These are phyloP conservation scores for Odontocolon sp. DNA, from an alignment of 2,888 invertebrate genomes.

Conservation along the genomic window DNA sequence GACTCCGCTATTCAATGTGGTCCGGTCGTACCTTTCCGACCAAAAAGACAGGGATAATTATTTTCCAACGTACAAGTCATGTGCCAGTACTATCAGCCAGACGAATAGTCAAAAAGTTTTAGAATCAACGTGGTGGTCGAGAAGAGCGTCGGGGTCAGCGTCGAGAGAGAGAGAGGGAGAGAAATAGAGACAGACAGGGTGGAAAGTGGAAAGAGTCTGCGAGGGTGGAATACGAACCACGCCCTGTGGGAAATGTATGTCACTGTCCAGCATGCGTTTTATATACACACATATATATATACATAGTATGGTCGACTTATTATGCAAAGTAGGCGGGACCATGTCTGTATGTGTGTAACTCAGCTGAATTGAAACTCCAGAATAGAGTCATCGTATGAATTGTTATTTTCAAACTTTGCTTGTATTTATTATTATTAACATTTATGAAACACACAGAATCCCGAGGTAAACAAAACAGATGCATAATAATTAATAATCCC, in stretches of 20 bases:
- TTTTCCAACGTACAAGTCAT: constrained; percentile 32
- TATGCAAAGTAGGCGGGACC: constrained; percentile 38
- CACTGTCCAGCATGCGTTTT: constrained; percentile 27
- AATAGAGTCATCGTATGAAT: constrained; percentile 11
- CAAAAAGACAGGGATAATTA: constrained; percentile 44
- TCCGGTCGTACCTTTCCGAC: constrained; percentile 30
- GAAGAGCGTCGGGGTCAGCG: constrained; percentile 50
- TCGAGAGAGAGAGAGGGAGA: constrained; percentile 38
- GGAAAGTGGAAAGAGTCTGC: constrained; percentile 23
- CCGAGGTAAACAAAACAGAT: not conserved
- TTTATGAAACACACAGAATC: too few species aligned
- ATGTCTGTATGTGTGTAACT: not conserved
- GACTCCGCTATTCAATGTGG: constrained; percentile 59
- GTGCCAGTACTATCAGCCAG: too few species aligned
- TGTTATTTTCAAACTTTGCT: not conserved
- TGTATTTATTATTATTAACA: not conserved
- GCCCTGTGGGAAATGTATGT: constrained; percentile 55
- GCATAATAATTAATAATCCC: not conserved
- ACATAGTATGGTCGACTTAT: constrained; percentile 15
- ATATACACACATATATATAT: not conserved
- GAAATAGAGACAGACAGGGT: constrained; percentile 37
- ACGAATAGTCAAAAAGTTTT: constrained; percentile 55
- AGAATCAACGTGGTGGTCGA: constrained; percentile 28
- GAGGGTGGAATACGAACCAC: constrained; percentile 49
- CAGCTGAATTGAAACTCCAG: constrained; percentile 7